These are phyloP conservation scores for Oithona nana DNA, from an alignment of 2,888 invertebrate species.

Conservation along the genomic window DNA sequence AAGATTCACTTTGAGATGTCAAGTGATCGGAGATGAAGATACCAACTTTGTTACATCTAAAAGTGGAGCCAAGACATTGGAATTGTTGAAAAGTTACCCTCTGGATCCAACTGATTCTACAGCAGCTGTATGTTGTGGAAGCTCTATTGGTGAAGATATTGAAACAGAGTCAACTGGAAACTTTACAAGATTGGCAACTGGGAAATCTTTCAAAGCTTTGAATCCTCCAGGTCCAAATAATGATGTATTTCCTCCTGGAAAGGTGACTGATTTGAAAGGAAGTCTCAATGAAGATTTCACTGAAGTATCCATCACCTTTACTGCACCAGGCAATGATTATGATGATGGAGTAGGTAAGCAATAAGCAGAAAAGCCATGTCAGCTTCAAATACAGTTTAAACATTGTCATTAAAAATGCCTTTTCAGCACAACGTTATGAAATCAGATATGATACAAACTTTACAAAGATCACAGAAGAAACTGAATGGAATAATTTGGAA, in stretches of 20 bases:
- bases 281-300: background rate
- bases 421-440: too few species aligned
- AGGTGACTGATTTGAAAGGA: background rate
- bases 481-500: too few species aligned
- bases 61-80: background rate
- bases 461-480: too few species aligned
- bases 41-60: slow-evolving; percentile 10
- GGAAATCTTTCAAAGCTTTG: background rate
- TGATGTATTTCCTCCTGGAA: background rate
- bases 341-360: background rate
- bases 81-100: background rate
- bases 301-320: background rate
- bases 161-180: background rate
- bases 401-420: background rate
- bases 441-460: too few species aligned
- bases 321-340: background rate
- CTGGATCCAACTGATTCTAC: background rate
- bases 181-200: background rate
- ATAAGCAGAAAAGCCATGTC: background rate
- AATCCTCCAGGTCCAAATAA: too few species aligned
- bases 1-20: slow-evolving; percentile 18
- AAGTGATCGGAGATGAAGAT: slow-evolving; percentile 17
- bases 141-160: background rate
- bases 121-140: slow-evolving; percentile 2
- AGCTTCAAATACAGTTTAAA: too few species aligned